These are phyloP conservation scores for Daubentonia madagascariensis DNA, from an alignment of 2,113 vertebrate genomes.

Conservation along the genomic window DNA sequence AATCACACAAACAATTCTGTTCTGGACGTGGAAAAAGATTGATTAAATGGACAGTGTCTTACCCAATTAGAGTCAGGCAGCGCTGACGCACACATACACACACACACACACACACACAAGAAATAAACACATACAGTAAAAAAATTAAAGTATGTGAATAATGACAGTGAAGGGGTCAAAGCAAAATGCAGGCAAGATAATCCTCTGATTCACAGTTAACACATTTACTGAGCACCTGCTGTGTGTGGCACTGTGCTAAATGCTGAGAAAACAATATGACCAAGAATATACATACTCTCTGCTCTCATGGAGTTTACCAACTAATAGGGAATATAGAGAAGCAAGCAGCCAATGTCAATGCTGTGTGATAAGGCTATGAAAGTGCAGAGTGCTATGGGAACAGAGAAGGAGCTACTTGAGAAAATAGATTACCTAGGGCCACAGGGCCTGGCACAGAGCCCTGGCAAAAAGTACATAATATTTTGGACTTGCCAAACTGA, in stretches of 20 bases:
- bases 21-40: slow-evolving; percentile 31
- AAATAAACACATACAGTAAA: slow-evolving; percentile 36
- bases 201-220: not conserved
- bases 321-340: not conserved
- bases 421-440: not conserved
- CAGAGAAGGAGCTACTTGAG: not conserved
- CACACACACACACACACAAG: not conserved
- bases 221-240: not conserved
- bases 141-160: not conserved
- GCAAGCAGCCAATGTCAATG: not conserved
- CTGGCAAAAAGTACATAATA: not conserved
- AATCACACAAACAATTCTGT: slow-evolving; percentile 18
- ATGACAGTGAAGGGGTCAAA: not conserved
- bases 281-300: not conserved
- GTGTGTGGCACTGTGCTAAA: not conserved
- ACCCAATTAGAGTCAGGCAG: slow-evolving; percentile 40
- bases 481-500: not conserved
- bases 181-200: not conserved
- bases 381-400: not conserved
- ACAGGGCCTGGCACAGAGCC: not conserved
- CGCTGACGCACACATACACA: not conserved
- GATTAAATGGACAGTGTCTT: slow-evolving; percentile 53
- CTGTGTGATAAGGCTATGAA: not conserved
- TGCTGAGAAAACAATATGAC: not conserved
- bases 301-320: not conserved